These are phyloP conservation scores for Pherbina coryleti DNA, from an alignment of 2,888 invertebrate species.

Conservation along the genomic window DNA sequence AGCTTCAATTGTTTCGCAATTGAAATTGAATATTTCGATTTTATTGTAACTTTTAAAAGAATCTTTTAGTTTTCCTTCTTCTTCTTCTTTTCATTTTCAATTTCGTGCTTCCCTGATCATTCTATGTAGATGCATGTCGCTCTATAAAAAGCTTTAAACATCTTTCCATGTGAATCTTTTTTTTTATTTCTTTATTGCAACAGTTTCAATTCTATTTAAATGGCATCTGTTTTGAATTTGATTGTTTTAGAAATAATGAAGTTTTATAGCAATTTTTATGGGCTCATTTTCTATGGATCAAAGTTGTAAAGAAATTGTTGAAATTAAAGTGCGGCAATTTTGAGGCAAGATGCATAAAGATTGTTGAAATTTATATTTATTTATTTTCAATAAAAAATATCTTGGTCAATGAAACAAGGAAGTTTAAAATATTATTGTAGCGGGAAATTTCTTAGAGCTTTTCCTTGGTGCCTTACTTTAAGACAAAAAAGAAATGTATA, in stretches of 20 bases:
- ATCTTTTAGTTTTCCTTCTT: neutral
- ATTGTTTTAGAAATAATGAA: constrained; percentile 1
- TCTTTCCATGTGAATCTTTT: neutral
- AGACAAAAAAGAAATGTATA: no score
- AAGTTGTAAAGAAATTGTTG: no score
- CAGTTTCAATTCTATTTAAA: constrained; percentile 8
- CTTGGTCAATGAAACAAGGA: no score
- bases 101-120: constrained; percentile 4
- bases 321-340: no score
- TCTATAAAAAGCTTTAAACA: no score
- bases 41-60: constrained; percentile 13
- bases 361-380: no score
- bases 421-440: no score
- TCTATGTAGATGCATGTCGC: no score
- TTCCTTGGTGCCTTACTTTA: no score
- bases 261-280: neutral
- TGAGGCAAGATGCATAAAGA: no score
- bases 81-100: neutral
- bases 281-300: neutral
- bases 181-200: constrained; percentile 8
- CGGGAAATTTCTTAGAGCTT: no score
- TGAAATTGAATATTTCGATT: constrained; percentile 27
- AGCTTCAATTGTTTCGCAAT: constrained; percentile 30
- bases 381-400: no score
- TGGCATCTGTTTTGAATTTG: constrained; percentile 18